Conservation (phyloP, 1,140 invertebrate species). For the Leptinotarsa lineolata region DNA sequence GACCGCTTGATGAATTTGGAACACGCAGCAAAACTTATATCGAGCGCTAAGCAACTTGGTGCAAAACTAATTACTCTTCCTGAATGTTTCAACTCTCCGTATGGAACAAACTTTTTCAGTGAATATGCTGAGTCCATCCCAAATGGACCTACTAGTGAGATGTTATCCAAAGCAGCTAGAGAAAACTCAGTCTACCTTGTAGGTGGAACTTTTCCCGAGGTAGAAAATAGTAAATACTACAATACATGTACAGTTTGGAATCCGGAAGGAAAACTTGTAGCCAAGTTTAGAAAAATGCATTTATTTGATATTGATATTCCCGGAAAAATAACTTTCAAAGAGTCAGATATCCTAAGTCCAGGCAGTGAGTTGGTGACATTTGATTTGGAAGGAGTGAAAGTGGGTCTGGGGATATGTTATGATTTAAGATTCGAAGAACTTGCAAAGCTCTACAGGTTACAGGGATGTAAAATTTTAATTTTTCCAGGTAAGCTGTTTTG, state of each 20-base stretch:
- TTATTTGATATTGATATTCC: slow-evolving; percentile 95
- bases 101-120: slow-evolving; percentile 85
- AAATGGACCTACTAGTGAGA: slow-evolving; percentile 70
- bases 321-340: slow-evolving; percentile 89
- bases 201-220: slow-evolving; percentile 89
- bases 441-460: slow-evolving; percentile 76
- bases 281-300: slow-evolving; percentile 83
- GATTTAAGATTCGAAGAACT: slow-evolving; percentile 92
- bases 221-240: slow-evolving; percentile 70
- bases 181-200: slow-evolving; percentile 81
- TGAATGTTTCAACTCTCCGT: slow-evolving; percentile 94
- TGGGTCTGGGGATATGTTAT: slow-evolving; percentile 96
- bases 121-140: slow-evolving; percentile 88
- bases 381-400: slow-evolving; percentile 75
- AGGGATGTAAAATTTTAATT: slow-evolving; percentile 47
- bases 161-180: slow-evolving; percentile 75
- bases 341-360: slow-evolving; percentile 81
- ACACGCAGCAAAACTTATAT: slow-evolving; percentile 72
- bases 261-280: slow-evolving; percentile 75
- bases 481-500: slow-evolving; percentile 74
- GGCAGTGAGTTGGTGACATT: slow-evolving; percentile 80
- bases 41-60: slow-evolving; percentile 72
- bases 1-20: slow-evolving; percentile 78
- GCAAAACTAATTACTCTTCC: slow-evolving; percentile 82
- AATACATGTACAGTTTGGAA: slow-evolving; percentile 93